Conservation (phyloP, 2,797 vertebrate species). For the Hirundo rustica region DNA sequence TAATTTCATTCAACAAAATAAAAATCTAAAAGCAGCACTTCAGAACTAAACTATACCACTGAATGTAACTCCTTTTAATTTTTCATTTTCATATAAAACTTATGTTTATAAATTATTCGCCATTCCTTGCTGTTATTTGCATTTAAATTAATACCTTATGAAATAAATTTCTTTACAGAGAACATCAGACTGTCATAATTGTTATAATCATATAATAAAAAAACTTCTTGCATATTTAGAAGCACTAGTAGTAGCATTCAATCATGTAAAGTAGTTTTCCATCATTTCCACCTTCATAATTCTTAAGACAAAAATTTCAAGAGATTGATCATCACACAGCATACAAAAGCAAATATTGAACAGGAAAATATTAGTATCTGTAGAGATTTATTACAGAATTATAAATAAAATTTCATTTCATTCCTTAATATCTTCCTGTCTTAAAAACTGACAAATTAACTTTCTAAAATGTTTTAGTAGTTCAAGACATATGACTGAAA, state of each 20-base stretch:
- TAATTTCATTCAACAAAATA: background rate
- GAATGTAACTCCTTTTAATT: background rate
- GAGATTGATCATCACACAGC: background rate
- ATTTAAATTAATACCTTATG: background rate
- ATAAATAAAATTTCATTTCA: background rate
- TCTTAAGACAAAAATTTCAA: background rate
- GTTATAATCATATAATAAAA: background rate
- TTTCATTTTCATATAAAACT: conserved; percentile 3
- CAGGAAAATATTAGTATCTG: background rate
- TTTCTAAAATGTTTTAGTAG: background rate
- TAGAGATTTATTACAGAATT: background rate
- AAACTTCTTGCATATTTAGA: background rate
- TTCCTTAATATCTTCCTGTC: background rate
- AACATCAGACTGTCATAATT: background rate
- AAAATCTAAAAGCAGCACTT: background rate
- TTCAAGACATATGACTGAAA: background rate
- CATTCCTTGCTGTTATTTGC: background rate
- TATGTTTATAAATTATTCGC: background rate
- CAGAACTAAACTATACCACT: background rate
- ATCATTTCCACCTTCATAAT: background rate
- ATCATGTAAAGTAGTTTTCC: background rate
- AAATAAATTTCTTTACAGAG: background rate
- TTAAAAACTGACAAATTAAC: background rate
- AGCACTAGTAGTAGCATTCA: background rate
- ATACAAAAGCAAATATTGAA: background rate